These are phyloP conservation scores for Colletes gigas DNA, from an alignment of 1,140 invertebrate genomes.

Conservation along the genomic window DNA sequence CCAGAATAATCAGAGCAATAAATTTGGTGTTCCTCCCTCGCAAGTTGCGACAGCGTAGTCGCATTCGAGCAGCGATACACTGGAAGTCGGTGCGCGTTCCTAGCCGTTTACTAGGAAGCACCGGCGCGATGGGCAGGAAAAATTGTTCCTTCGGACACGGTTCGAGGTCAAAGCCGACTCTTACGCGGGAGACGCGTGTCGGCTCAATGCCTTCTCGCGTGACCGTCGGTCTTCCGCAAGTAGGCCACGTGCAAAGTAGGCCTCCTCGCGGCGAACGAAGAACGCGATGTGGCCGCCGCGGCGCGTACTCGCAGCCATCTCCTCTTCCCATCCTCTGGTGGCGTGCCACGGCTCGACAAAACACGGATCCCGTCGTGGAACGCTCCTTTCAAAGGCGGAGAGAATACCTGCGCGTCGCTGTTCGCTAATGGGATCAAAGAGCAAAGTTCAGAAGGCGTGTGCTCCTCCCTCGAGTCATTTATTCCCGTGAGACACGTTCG, in stretches of 20 bases:
- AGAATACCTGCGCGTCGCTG: slow-evolving; percentile 3
- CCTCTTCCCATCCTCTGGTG: background rate
- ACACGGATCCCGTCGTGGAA: slow-evolving; percentile 19
- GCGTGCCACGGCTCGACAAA: background rate
- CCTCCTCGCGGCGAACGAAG: slow-evolving; percentile 55
- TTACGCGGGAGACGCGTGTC: slow-evolving; percentile 53
- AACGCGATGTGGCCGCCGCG: slow-evolving; percentile 31
- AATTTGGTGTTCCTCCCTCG: too few species aligned
- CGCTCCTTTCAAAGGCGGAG: slow-evolving; percentile 19
- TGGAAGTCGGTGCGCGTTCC: too few species aligned
- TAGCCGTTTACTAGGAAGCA: background rate
- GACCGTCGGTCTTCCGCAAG: slow-evolving; percentile 65
- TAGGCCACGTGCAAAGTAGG: slow-evolving; percentile 72
- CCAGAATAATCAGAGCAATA: too few species aligned
- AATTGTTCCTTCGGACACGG: slow-evolving; percentile 16
- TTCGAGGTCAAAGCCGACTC: slow-evolving; percentile 48
- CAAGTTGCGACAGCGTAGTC: too few species aligned
- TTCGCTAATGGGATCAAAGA: slow-evolving; percentile 56
- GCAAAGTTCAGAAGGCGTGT: slow-evolving; percentile 22
- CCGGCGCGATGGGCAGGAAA: background rate
- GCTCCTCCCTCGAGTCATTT: slow-evolving; percentile 13
- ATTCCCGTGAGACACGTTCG: slow-evolving; percentile 5
- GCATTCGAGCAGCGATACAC: too few species aligned
- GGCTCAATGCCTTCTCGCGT: slow-evolving; percentile 58
- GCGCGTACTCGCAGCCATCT: background rate